These are phyloP conservation scores for Rallus crepitans DNA, from an alignment of 2,797 vertebrate genomes.

Conservation along the genomic window DNA sequence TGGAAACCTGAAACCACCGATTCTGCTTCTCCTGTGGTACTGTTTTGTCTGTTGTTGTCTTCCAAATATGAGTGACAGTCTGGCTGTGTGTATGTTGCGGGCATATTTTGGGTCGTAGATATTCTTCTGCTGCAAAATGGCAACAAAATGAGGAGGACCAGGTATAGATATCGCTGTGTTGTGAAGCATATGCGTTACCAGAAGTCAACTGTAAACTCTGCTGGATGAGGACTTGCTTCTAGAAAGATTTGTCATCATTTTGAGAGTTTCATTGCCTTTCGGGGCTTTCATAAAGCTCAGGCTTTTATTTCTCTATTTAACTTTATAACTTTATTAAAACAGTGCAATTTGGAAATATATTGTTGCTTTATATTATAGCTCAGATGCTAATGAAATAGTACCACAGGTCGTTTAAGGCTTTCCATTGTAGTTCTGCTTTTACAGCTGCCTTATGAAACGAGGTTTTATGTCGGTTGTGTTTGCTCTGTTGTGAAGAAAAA, in stretches of 20 bases:
- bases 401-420: conserved; percentile 17
- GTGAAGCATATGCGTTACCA: conserved; percentile 1
- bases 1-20: conserved; percentile 62
- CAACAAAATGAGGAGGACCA: conserved; percentile 67
- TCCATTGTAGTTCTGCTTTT: conserved; percentile 11
- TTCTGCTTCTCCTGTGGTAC: conserved; percentile 34
- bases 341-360: background rate
- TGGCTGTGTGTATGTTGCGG: conserved; percentile 40
- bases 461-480: conserved; percentile 13
- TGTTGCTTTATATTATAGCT: conserved; percentile 15
- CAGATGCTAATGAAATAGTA: conserved; percentile 45
- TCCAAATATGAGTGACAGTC: conserved; percentile 54
- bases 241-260: conserved; percentile 10
- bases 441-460: background rate
- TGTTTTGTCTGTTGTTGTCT: conserved; percentile 27
- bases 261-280: conserved; percentile 54
- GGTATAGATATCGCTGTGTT: background rate
- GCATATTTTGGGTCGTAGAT: conserved; percentile 52
- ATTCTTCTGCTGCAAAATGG: conserved; percentile 66
- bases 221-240: conserved; percentile 60
- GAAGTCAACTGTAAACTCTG: conserved; percentile 64
- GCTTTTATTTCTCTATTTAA: conserved; percentile 45
- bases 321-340: conserved; percentile 57
- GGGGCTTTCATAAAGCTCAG: conserved; percentile 20
- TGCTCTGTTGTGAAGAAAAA: background rate